phyloP scores from a whole-genome alignment of 2,888 invertebrate genomes.

The Metopia argyrocephala region DNA sequence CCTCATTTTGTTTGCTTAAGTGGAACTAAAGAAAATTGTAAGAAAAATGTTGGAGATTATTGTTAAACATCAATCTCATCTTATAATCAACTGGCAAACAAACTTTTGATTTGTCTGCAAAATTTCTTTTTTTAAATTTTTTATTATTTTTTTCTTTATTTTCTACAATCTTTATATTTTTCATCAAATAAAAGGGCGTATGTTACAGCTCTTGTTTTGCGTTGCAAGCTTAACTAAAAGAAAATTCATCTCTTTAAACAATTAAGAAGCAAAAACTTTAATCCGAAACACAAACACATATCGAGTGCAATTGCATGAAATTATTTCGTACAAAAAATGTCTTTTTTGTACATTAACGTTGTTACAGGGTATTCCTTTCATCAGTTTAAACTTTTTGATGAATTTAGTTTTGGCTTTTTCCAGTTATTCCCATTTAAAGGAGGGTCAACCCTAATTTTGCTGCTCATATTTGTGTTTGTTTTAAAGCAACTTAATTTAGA shows the following conservation, averaged over 20 bases:
- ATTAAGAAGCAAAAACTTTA: slow-evolving; percentile 39
- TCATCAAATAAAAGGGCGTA: slow-evolving; percentile 53
- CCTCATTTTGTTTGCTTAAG: neutral
- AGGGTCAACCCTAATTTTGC: no score
- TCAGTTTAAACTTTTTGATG: no score
- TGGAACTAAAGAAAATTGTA: neutral
- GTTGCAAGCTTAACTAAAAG: slow-evolving; percentile 38
- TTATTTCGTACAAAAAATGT: no score
- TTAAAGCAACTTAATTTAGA: slow-evolving; percentile 45
- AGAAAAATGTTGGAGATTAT: slow-evolving; percentile 30
- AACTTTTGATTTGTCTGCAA: slow-evolving; percentile 64
- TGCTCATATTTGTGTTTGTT: slow-evolving; percentile 39
- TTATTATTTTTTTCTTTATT: slow-evolving; percentile 4
- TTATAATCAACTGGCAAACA: slow-evolving; percentile 58
- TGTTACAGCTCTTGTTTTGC: slow-evolving; percentile 17
- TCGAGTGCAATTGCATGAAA: no score
- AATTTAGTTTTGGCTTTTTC: no score
- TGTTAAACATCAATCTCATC: slow-evolving; percentile 59
- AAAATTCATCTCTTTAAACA: slow-evolving; percentile 47
- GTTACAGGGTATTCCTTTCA: no score
- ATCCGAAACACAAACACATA: slow-evolving; percentile 14
- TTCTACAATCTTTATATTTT: slow-evolving; percentile 57
- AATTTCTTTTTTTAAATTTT: slow-evolving; percentile 21
- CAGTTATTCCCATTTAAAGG: no score
- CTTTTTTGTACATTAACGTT: no score